These are phyloP conservation scores for Amphimedon queenslandica DNA, from an alignment of 37 sponge, comb jelly and placozoan genomes.

Conservation along the genomic window DNA sequence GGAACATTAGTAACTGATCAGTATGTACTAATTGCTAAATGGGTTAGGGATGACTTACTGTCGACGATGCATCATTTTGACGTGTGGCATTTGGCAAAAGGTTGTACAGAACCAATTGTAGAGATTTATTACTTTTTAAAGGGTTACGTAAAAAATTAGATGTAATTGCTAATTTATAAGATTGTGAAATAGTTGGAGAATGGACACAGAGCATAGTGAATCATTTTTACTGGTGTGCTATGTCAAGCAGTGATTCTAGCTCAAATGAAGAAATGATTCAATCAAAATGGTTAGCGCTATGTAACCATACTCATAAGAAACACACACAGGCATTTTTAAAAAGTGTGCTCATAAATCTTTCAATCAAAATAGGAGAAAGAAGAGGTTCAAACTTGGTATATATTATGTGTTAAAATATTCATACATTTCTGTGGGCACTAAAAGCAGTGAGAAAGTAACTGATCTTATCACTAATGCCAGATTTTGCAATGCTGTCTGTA, in stretches of 20 bases:
- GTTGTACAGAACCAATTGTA: not conserved
- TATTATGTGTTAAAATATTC: not conserved
- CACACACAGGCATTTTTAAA: constrained; percentile 10
- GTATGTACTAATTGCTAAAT: constrained; percentile 13
- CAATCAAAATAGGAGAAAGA: constrained; percentile 5
- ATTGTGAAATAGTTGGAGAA: constrained; percentile 24
- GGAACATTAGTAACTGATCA: constrained; percentile 3
- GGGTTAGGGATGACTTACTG: constrained; percentile 6
- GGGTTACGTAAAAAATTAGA: constrained; percentile 17
- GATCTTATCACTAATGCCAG: constrained; percentile 4
- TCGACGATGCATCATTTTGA: constrained; percentile 8
- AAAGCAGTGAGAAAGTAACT: constrained; percentile 35
- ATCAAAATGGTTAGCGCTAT: constrained; percentile 47
- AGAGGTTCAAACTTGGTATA: constrained; percentile 50
- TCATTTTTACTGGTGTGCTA: constrained; percentile 55
- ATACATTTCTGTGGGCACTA: constrained; percentile 13
- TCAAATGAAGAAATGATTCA: constrained; percentile 20
- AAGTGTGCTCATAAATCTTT: constrained; percentile 27
- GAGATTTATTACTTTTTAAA: too few species aligned
- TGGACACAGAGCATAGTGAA: constrained; percentile 37
- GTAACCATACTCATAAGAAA: constrained; percentile 49
- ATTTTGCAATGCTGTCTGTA: constrained; percentile 26
- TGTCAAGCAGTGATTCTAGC: constrained; percentile 12
- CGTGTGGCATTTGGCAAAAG: constrained; percentile 39
- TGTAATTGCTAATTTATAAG: constrained; percentile 4